A percentile compares a stretch with the other conserved stretches of the same genome.
These are phyloP conservation scores for Druceiella hillmani DNA, from an alignment of 2,888 invertebrate species.

Conservation along the genomic window DNA sequence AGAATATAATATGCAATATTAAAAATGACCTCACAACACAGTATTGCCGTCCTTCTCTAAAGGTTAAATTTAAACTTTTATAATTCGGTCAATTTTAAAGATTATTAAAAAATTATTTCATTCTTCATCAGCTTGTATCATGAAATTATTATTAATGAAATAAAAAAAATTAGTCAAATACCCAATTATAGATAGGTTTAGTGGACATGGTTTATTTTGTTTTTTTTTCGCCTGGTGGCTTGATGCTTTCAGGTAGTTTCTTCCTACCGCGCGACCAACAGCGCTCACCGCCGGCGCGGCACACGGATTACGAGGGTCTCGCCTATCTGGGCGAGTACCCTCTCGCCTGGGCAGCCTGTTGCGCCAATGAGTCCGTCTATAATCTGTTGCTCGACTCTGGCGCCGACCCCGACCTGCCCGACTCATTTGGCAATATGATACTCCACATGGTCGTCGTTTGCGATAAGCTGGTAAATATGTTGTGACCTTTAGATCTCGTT, in stretches of 20 bases:
- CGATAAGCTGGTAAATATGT: constrained; percentile 77
- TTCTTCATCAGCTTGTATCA: no score
- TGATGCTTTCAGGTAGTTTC: constrained; percentile 71
- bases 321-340: constrained; percentile 98
- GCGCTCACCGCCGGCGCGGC: constrained; percentile 64
- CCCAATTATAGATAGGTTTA: no score
- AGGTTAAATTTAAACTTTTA: no score
- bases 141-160: no score
- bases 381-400: constrained; percentile 88
- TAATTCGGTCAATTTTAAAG: no score
- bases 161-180: no score
- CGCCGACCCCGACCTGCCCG: constrained; percentile 93
- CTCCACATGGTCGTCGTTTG: constrained; percentile 99
- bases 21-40: no score
- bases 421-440: constrained; percentile 96
- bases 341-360: constrained; percentile 95
- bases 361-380: constrained; percentile 95
- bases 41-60: no score
- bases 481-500: background rate
- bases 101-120: no score
- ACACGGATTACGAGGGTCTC: constrained; percentile 92
- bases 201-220: no score
- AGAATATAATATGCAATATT: no score
- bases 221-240: no score
- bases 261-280: constrained; percentile 96